Evolutionary conservation across 2,888 invertebrate genomes (phyloP).

Genomic region (Micoletzkya japonica): DNA sequence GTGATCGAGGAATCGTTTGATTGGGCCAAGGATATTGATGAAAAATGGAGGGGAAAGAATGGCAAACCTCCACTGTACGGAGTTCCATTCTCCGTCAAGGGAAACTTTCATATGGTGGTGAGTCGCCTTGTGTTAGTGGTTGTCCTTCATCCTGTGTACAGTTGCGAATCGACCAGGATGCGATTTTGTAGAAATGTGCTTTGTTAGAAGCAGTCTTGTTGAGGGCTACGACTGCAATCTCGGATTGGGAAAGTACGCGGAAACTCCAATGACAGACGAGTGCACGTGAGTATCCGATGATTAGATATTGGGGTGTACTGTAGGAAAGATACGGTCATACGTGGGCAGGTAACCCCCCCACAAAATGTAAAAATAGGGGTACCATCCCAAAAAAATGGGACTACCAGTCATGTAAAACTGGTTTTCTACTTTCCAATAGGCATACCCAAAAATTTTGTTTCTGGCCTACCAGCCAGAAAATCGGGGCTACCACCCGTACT

Average conservation of each 20-base stretch:
- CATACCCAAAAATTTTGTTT: neutral
- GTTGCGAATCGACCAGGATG: neutral
- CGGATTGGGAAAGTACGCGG: slow-evolving; percentile 63
- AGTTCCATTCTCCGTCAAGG: slow-evolving; percentile 62
- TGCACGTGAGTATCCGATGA: slow-evolving; percentile 45
- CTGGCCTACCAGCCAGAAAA: neutral
- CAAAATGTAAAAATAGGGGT: no score
- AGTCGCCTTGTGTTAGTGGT: neutral
- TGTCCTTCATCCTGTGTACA: neutral
- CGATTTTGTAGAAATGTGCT: neutral
- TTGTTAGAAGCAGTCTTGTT: slow-evolving; percentile 41
- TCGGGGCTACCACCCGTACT: neutral
- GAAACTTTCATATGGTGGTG: slow-evolving; percentile 45
- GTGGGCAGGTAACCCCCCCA: no score
- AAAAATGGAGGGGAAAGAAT: slow-evolving; percentile 28
- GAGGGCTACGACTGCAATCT: slow-evolving; percentile 63
- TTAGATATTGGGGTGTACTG: neutral
- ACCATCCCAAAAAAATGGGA: no score
- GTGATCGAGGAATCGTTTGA: slow-evolving; percentile 38
- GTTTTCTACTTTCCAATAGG: neutral
- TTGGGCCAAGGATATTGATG: slow-evolving; percentile 28
- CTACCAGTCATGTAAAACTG: no score
- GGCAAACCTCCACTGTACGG: slow-evolving; percentile 59
- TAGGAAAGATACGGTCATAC: no score
- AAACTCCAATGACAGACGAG: slow-evolving; percentile 53